Percentiles rank a stretch among this genome's conserved stretches.
These are phyloP conservation scores for Coilia nasus DNA, from an alignment of 2,797 vertebrate species.

Conservation along the genomic window DNA sequence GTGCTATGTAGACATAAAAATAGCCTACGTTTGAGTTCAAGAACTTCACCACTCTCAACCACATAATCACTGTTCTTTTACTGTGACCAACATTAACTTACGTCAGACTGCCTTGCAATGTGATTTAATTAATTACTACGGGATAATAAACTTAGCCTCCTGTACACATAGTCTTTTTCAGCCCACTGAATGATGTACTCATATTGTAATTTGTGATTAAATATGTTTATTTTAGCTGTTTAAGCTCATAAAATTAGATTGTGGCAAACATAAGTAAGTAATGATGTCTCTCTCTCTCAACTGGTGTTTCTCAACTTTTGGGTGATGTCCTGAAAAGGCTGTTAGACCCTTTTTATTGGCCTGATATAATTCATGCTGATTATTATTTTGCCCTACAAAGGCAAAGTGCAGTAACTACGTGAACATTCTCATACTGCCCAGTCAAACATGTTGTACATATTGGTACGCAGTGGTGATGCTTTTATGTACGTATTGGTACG, in stretches of 20 bases:
- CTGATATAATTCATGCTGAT: no score
- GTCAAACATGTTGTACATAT: no score
- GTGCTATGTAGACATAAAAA: neutral
- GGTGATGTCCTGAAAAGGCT: no score
- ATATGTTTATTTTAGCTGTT: neutral
- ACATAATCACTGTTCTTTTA: neutral
- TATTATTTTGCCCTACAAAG: no score
- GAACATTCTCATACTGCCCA: no score
- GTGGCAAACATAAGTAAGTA: neutral
- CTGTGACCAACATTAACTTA: neutral
- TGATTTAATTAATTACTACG: neutral
- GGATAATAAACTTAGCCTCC: neutral
- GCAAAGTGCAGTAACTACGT: no score
- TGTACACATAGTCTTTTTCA: neutral
- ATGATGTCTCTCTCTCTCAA: neutral
- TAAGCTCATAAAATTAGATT: neutral
- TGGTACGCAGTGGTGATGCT: no score
- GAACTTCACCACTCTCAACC: neutral
- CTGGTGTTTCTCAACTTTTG: no score
- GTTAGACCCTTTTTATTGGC: no score
- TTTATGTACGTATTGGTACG: no score
- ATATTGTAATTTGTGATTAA: neutral
- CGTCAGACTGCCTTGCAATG: neutral
- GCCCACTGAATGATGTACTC: neutral
- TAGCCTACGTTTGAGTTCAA: neutral